phyloP scores from a whole-genome alignment of 1,140 invertebrate genomes.

The Trachelipus rathkii region DNA sequence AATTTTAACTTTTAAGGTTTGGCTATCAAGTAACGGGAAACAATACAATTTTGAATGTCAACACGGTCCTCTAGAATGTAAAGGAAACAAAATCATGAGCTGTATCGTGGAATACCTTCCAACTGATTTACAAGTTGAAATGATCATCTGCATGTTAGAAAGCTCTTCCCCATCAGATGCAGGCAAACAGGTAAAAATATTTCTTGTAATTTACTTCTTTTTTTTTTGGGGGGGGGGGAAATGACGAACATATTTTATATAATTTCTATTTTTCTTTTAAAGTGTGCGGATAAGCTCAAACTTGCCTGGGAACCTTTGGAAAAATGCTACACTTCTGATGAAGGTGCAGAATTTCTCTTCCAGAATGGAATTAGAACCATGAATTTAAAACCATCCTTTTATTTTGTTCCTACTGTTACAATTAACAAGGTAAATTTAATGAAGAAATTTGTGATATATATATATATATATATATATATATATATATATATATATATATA shows the following conservation, averaged over 20 bases:
- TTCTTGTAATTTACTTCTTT: background rate
- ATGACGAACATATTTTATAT: too few relatives aligned
- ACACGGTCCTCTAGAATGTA: background rate
- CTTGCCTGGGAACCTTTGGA: conserved; percentile 4
- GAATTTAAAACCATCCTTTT: conserved; percentile 13
- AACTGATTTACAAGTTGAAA: background rate
- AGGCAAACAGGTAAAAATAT: background rate
- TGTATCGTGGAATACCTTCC: background rate
- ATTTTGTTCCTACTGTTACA: conserved; percentile 26
- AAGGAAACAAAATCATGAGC: background rate
- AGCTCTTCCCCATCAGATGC: background rate
- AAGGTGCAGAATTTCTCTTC: background rate
- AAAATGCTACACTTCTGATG: background rate
- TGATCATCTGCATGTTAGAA: background rate
- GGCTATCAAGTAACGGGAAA: background rate
- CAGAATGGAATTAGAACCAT: conserved; percentile 22
- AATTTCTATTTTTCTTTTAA: too few relatives aligned
- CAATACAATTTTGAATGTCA: background rate
- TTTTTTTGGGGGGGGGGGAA: too few relatives aligned
- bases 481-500: too few relatives aligned
- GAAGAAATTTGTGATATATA: too few relatives aligned
- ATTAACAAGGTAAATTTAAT: conserved; percentile 10
- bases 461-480: too few relatives aligned
- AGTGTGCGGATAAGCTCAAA: background rate
- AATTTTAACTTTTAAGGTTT: background rate